Base-by-base conservation (phyloP, 37 sponge, comb jelly and placozoan genomes). In the Geodia barretti region DNA sequence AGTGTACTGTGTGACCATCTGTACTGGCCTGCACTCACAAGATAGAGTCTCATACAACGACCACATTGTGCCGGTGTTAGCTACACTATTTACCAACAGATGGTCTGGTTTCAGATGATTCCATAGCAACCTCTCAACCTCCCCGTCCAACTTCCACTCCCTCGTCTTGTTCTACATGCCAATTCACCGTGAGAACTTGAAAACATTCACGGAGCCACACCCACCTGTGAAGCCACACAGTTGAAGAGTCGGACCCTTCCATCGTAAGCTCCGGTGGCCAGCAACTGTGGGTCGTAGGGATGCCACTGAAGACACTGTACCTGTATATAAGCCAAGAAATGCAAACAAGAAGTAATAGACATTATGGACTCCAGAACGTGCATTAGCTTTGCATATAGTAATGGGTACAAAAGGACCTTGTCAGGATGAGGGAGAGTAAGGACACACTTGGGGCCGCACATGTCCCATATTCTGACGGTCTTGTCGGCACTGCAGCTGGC, bases 401-500 rank as follows among this genome's bases (percentile, higher is more conserved):
- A 4, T 42, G 60, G 58, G 60, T 17, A 42, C 38, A 26, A 29
- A 21, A 65, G 14, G 60, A 92, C 96, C 87, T 89, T 92, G 79
- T 95, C 87, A 25, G 90, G 82, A 33, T 95, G 93, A 3, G 68
- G 68, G 9, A 97, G 47, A 4, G 81, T 84, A 32, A 86, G 80
- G 17, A 88, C 62, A 73, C 75, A 69, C 37, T 79, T 85, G 29
- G 79, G 75, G 47, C 70, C 74, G 14, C 70, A 28, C 76, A 97
- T 62, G 70, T 98, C 97, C 99, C 99, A 98, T 54, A 98, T 74
- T 17, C 77, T 64, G 31, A 94, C 94, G 59, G 80, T 86, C 66
- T 73, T 47, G 72, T 98, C 99, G 66, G 99, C 97, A 84, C 93
- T 88, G 31, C 87, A 97, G 82, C 93, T 94, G 69, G 99, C 99